Evolutionary conservation across 2,113 vertebrate genomes (phyloP).

Genomic region (Pitta sordida): DNA sequence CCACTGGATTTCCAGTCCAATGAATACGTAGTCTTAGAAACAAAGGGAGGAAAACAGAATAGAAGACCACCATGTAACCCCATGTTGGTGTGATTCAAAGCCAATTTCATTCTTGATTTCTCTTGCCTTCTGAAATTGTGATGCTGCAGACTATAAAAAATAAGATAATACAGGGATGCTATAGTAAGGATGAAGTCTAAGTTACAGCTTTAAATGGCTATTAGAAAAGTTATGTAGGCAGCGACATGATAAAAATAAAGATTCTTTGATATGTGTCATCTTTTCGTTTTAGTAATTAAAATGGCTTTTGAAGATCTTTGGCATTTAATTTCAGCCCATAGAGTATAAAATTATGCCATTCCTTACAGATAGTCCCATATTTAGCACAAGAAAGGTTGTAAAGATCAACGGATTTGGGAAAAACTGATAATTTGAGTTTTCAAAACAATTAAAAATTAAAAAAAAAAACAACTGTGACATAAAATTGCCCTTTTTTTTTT

Average conservation of each 20-base stretch:
- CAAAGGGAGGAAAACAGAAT: background rate
- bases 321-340: conserved; percentile 64
- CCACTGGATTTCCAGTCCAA: background rate
- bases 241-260: conserved; percentile 36
- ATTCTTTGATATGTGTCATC: conserved; percentile 68
- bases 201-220: conserved; percentile 56
- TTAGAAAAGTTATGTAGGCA: conserved; percentile 46
- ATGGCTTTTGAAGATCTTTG: conserved; percentile 69
- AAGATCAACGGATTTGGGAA: conserved; percentile 58
- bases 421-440: conserved; percentile 52
- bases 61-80: background rate
- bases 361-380: conserved; percentile 57
- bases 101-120: background rate
- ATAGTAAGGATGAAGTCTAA: conserved; percentile 31
- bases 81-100: background rate
- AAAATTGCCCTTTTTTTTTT: background rate
- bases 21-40: background rate
- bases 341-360: conserved; percentile 61
- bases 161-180: background rate
- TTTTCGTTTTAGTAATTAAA: conserved; percentile 73
- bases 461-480: background rate
- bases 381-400: conserved; percentile 64
- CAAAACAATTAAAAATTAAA: too few relatives aligned
- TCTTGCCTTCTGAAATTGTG: background rate
- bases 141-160: background rate